Evolutionary conservation across 2,888 invertebrate genomes (phyloP).

Genomic region (Ophion ellenae): DNA sequence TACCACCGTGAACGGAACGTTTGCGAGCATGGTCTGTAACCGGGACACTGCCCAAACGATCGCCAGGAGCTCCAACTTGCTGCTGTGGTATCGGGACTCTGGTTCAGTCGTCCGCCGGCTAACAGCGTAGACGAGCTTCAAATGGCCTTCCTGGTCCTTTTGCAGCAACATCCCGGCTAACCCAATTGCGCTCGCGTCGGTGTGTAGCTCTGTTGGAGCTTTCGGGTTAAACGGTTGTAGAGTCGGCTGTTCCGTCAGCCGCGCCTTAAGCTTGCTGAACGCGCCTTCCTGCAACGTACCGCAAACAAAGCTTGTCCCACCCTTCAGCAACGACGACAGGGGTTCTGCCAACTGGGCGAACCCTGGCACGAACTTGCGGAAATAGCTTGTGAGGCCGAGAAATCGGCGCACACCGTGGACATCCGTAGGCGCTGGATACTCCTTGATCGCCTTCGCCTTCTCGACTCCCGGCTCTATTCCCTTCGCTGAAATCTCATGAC

Average conservation of each 20-base stretch:
- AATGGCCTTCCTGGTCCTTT: neutral
- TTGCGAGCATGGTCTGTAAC: neutral
- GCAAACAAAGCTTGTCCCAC: no score
- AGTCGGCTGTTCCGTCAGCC: no score
- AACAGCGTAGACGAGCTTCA: constrained; percentile 69
- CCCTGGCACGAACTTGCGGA: constrained; percentile 46
- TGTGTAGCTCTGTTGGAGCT: constrained; percentile 45
- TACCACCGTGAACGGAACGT: constrained; percentile 59
- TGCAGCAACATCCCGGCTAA: constrained; percentile 58
- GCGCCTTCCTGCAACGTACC: no score
- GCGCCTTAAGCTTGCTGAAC: no score
- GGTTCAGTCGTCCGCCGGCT: constrained; percentile 68
- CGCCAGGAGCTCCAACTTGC: no score
- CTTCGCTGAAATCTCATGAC: neutral
- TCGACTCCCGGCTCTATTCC: neutral
- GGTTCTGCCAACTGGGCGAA: no score
- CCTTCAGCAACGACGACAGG: no score
- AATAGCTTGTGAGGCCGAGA: constrained; percentile 32
- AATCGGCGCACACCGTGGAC: neutral
- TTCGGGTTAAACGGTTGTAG: no score
- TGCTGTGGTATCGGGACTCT: no score
- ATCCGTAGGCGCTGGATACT: neutral
- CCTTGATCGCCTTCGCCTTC: neutral
- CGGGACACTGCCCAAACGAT: no score
- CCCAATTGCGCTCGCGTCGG: constrained; percentile 23